Percentiles rank a stretch among this genome's conserved stretches.
phyloP scores from a whole-genome alignment of 2,113 vertebrate genomes.

The Antechinus flavipes region DNA sequence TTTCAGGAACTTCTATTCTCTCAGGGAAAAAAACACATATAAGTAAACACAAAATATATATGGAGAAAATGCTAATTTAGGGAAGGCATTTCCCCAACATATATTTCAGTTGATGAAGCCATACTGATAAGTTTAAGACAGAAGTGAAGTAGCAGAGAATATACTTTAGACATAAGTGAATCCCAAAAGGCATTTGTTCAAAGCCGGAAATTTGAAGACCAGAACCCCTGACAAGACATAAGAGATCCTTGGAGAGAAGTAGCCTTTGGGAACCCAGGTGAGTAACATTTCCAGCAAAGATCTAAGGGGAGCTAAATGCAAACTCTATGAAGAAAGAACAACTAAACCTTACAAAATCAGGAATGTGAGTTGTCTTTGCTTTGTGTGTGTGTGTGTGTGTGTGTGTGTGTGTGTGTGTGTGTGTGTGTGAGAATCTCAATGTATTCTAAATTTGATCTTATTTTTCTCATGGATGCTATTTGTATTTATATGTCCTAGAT shows the following conservation, averaged over 20 bases:
- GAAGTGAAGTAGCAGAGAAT: background rate
- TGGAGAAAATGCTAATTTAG: background rate
- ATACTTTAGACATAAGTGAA: background rate
- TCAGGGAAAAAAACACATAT: background rate
- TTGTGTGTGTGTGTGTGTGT: no score
- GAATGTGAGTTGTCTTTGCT: background rate
- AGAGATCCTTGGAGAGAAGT: background rate
- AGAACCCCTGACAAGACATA: background rate
- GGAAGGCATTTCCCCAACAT: background rate
- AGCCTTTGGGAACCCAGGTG: background rate
- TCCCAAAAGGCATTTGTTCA: background rate
- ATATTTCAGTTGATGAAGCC: background rate
- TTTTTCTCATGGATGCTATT: background rate
- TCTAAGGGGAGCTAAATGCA: background rate
- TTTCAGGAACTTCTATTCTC: background rate
- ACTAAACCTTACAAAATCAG: background rate
- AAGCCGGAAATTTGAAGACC: background rate
- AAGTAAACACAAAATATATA: background rate
- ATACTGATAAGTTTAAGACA: background rate
- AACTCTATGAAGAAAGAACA: background rate
- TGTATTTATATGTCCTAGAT: background rate
- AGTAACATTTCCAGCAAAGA: background rate
- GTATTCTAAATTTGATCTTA: background rate
- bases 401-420: no score
- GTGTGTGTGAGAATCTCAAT: no score